Evolutionary conservation across 2,113 vertebrate species (phyloP).

Genomic region (Embiotoca jacksoni): DNA sequence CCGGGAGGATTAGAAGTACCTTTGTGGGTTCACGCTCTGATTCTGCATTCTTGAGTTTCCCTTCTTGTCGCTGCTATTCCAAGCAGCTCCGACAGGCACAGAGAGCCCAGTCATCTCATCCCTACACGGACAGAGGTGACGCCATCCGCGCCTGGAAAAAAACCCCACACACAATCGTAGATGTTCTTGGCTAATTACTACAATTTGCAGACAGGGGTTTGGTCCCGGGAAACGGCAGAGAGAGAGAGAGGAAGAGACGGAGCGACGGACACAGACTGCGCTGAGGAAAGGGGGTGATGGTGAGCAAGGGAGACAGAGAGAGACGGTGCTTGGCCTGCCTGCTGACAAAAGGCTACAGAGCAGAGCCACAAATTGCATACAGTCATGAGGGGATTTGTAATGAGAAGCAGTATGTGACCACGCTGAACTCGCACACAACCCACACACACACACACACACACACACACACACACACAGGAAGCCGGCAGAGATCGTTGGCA

Average conservation of each 20-base stretch:
- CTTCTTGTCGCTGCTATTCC: conserved; percentile 22
- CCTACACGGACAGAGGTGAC: conserved; percentile 22
- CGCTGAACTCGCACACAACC: conserved; percentile 30
- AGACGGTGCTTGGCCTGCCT: conserved; percentile 43
- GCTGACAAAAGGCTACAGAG: conserved; percentile 69
- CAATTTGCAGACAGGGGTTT: conserved; percentile 54
- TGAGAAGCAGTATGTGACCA: conserved; percentile 72
- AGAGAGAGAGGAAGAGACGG: background rate
- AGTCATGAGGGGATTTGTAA: conserved; percentile 78
- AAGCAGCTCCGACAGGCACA: conserved; percentile 40
- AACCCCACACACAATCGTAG: background rate
- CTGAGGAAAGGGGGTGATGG: conserved; percentile 34
- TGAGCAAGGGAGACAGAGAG: conserved; percentile 28
- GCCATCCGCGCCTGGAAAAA: conserved; percentile 50
- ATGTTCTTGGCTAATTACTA: conserved; percentile 57
- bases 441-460: conserved; percentile 18
- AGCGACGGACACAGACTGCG: conserved; percentile 26
- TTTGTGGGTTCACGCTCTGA: conserved; percentile 59
- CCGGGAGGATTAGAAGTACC: conserved; percentile 69
- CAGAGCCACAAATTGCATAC: conserved; percentile 67
- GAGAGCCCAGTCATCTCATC: conserved; percentile 49
- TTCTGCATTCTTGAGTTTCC: conserved; percentile 66
- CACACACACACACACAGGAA: conserved; percentile 30
- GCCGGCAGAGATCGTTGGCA: conserved; percentile 30
- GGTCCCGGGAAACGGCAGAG: conserved; percentile 34